Evolutionary conservation across 2,888 invertebrate genomes (phyloP).

Genomic region (Odontocolon sp.): DNA sequence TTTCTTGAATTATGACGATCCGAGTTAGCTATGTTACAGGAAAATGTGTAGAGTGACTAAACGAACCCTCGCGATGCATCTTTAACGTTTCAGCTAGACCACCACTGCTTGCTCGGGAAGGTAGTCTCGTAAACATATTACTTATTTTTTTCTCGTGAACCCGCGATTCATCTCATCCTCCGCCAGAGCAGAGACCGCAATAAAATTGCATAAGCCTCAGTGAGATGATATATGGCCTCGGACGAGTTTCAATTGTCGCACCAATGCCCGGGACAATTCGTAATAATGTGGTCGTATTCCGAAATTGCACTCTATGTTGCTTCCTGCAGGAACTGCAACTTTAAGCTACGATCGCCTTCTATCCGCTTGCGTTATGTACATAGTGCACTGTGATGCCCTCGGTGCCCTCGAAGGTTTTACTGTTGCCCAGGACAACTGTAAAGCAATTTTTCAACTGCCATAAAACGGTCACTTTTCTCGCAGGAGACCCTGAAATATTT

Average conservation of each 20-base stretch:
- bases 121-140: conserved; percentile 70
- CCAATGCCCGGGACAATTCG: conserved; percentile 67
- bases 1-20: conserved; percentile 60
- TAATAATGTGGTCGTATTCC: conserved; percentile 69
- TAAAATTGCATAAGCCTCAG: conserved; percentile 70
- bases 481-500: conserved; percentile 62
- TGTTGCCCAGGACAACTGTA: conserved; percentile 64
- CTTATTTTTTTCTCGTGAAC: conserved; percentile 61
- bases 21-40: conserved; percentile 49
- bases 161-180: conserved; percentile 61
- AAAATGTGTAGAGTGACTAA: conserved; percentile 58
- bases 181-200: conserved; percentile 65
- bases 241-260: conserved; percentile 64
- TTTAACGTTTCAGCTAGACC: conserved; percentile 7
- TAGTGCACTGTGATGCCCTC: background rate
- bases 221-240: conserved; percentile 63
- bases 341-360: background rate
- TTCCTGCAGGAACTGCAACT: background rate
- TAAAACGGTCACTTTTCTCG: conserved; percentile 61
- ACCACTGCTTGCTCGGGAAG: conserved; percentile 25
- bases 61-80: conserved; percentile 48
- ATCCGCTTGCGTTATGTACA: background rate
- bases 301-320: conserved; percentile 42
- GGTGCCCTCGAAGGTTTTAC: conserved; percentile 62
- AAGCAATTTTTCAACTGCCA: conserved; percentile 69